A percentile compares a stretch with the other conserved stretches of the same genome.
Evolutionary conservation across 2,797 vertebrate species (phyloP).

Genomic region (Myoxocephalus aenaeus): DNA sequence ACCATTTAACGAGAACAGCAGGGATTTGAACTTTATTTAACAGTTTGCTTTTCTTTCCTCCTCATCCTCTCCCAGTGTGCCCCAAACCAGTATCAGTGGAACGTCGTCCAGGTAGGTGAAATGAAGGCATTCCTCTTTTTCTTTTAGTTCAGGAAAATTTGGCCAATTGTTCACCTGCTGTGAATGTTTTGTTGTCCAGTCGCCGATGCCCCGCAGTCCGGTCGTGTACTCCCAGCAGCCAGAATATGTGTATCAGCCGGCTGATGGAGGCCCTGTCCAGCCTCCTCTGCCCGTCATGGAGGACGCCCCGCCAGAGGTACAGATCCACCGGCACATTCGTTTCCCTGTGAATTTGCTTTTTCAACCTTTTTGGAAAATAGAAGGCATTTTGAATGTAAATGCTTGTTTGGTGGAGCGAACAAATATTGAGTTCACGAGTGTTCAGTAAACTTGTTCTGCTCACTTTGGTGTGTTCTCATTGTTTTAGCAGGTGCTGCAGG

Average conservation of each 20-base stretch:
- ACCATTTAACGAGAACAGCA: background rate
- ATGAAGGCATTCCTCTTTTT: background rate
- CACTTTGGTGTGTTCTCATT: background rate
- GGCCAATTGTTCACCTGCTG: background rate
- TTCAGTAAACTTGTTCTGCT: background rate
- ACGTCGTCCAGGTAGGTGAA: slow-evolving; percentile 35
- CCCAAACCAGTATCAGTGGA: slow-evolving; percentile 49
- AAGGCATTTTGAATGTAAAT: too few relatives aligned
- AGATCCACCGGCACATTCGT: background rate
- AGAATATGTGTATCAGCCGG: slow-evolving; percentile 61
- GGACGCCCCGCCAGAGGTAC: slow-evolving; percentile 56
- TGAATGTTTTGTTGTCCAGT: slow-evolving; percentile 44
- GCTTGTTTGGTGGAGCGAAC: background rate
- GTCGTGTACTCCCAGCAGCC: slow-evolving; percentile 62
- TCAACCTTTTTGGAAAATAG: too few relatives aligned
- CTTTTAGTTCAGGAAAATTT: background rate
- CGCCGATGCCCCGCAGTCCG: slow-evolving; percentile 48
- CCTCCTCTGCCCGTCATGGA: slow-evolving; percentile 45
- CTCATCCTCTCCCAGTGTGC: background rate
- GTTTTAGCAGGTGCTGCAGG: slow-evolving; percentile 26
- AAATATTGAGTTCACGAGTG: background rate
- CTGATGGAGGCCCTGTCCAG: slow-evolving; percentile 47
- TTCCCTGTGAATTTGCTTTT: background rate
- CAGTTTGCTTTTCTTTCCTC: background rate
- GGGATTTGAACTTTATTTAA: background rate